phyloP scores from a whole-genome alignment of 2,797 vertebrate species.

The Clarias laeviceps region DNA sequence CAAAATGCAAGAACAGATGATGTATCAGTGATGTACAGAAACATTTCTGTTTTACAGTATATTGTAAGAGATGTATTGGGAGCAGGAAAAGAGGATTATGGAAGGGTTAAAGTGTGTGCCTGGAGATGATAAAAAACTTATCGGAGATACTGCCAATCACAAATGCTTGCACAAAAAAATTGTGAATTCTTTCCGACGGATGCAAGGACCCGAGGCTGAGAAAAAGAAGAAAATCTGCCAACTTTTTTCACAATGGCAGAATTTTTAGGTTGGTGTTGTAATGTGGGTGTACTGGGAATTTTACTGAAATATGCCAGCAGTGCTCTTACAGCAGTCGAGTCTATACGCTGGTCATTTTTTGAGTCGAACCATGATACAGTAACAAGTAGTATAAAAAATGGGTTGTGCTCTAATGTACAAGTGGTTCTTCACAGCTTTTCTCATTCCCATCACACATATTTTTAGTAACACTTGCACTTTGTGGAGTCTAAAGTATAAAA shows the following conservation, averaged over 20 bases:
- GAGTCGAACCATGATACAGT: slow-evolving; percentile 14
- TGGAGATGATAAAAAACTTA: background rate
- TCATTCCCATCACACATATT: slow-evolving; percentile 32
- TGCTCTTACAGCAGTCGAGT: background rate
- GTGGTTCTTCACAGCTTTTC: slow-evolving; percentile 15
- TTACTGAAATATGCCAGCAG: background rate
- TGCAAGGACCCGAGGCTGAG: background rate
- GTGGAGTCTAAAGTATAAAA: slow-evolving; percentile 34
- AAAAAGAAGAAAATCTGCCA: background rate
- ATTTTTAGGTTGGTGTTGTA: background rate
- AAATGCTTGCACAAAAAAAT: background rate
- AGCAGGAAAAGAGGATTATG: background rate
- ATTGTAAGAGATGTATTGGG: background rate
- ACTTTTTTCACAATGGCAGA: background rate
- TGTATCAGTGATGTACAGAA: background rate
- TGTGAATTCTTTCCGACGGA: background rate
- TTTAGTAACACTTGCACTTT: slow-evolving; percentile 25
- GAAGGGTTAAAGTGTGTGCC: background rate
- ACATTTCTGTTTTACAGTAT: background rate
- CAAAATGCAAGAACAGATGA: background rate
- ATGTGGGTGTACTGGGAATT: background rate
- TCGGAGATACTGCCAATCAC: background rate
- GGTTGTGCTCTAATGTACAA: background rate
- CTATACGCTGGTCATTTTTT: background rate
- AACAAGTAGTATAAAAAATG: slow-evolving; percentile 10